Conservation (phyloP, 2,797 vertebrate genomes). For the Bovichtus diacanthus region DNA sequence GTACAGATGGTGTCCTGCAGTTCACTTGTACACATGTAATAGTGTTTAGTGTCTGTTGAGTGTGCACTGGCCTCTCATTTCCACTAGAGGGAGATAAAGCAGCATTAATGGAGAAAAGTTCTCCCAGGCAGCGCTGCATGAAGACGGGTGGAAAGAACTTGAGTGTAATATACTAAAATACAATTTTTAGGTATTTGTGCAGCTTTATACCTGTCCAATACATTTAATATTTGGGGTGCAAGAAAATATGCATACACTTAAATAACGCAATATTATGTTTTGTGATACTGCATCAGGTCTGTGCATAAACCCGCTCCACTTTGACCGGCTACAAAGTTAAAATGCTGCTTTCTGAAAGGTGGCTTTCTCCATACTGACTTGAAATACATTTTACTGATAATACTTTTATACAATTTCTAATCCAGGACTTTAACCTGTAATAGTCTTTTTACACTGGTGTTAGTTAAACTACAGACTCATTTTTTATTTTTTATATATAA, state of each 20-base stretch:
- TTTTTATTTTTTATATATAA: too few relatives aligned
- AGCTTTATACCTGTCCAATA: background rate
- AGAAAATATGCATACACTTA: too few relatives aligned
- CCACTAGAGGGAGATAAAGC: constrained; percentile 57
- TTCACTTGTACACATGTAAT: background rate
- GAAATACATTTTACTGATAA: background rate
- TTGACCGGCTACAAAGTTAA: background rate
- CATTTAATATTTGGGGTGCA: background rate
- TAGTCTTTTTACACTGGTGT: too few relatives aligned
- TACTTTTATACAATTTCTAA: background rate
- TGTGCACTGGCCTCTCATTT: background rate
- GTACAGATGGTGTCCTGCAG: background rate
- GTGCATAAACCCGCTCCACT: too few relatives aligned
- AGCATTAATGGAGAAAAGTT: background rate
- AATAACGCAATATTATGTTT: too few relatives aligned
- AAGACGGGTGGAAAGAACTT: background rate
- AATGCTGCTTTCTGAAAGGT: background rate
- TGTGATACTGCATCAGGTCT: too few relatives aligned
- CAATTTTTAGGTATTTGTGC: background rate
- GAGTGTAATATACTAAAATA: background rate
- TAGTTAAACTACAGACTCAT: too few relatives aligned
- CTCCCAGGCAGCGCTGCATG: too few relatives aligned
- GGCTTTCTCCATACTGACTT: background rate
- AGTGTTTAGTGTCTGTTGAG: background rate
- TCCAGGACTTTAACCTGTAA: too few relatives aligned